Evolutionary conservation across 2,113 vertebrate species (phyloP).

Genomic region (Hypocryptadius cinnamomeus): DNA sequence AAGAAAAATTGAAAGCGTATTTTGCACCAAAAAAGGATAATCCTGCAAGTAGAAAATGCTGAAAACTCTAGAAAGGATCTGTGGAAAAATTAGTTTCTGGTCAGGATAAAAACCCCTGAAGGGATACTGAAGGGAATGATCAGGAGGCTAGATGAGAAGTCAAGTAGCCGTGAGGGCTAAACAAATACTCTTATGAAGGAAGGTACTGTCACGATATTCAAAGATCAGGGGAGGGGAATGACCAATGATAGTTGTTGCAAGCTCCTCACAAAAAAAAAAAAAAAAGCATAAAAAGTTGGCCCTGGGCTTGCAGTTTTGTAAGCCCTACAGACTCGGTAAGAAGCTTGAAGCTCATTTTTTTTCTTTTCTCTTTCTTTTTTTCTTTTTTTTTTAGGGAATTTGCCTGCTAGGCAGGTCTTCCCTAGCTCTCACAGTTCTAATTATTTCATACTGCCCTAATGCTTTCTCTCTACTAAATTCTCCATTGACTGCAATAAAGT

Average conservation of each 20-base stretch:
- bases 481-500: constrained; percentile 55
- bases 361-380: neutral
- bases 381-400: neutral
- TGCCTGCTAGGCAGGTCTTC: constrained; percentile 62
- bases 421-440: constrained; percentile 61
- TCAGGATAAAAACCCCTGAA: neutral
- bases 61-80: constrained; percentile 33
- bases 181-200: constrained; percentile 43
- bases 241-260: constrained; percentile 13
- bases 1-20: constrained; percentile 40
- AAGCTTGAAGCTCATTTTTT: neutral
- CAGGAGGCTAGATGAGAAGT: constrained; percentile 34
- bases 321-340: constrained; percentile 32
- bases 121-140: constrained; percentile 19
- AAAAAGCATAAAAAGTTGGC: constrained; percentile 44
- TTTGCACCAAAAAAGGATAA: constrained; percentile 17
- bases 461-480: constrained; percentile 61
- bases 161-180: constrained; percentile 37
- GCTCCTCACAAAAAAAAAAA: neutral
- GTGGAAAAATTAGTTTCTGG: constrained; percentile 41
- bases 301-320: constrained; percentile 16
- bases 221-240: constrained; percentile 23
- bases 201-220: constrained; percentile 33
- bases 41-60: constrained; percentile 40
- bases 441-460: constrained; percentile 66